These are phyloP conservation scores for Coreoperca whiteheadi DNA, from an alignment of 2,113 vertebrate genomes.

Conservation along the genomic window DNA sequence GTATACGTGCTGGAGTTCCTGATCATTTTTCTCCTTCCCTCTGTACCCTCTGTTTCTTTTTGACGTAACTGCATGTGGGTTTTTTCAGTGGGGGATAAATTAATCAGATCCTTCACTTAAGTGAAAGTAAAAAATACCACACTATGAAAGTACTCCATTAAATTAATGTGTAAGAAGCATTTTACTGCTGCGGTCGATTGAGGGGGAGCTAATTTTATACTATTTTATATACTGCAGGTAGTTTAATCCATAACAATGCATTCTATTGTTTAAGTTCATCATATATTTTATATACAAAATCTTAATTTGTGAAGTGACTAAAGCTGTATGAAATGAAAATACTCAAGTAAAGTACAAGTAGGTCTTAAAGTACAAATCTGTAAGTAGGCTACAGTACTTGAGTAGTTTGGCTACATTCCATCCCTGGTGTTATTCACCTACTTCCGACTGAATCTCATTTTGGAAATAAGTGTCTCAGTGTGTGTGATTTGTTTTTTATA, in stretches of 20 bases:
- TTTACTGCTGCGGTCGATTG: neutral
- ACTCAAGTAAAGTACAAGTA: neutral
- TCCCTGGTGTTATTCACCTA: neutral
- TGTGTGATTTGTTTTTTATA: neutral
- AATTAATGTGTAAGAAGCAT: neutral
- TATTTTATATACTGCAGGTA: neutral
- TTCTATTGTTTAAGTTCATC: neutral
- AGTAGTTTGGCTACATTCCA: constrained; percentile 1
- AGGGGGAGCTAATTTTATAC: neutral
- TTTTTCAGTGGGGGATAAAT: too few species aligned
- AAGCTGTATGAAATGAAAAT: neutral
- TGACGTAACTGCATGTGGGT: too few species aligned
- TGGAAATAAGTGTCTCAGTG: neutral
- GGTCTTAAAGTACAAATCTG: neutral
- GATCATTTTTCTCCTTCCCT: too few species aligned
- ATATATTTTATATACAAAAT: neutral
- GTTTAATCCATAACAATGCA: neutral
- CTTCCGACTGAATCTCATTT: neutral
- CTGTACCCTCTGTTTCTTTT: too few species aligned
- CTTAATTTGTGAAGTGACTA: neutral
- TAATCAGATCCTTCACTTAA: too few species aligned
- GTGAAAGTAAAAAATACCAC: too few species aligned
- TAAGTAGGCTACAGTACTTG: neutral
- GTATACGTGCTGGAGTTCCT: too few species aligned
- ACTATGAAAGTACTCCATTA: neutral